A percentile compares a stretch with the other conserved stretches of the same genome.
Conservation (phyloP, 1,140 invertebrate species). For the Ruditapes philippinarum region DNA sequence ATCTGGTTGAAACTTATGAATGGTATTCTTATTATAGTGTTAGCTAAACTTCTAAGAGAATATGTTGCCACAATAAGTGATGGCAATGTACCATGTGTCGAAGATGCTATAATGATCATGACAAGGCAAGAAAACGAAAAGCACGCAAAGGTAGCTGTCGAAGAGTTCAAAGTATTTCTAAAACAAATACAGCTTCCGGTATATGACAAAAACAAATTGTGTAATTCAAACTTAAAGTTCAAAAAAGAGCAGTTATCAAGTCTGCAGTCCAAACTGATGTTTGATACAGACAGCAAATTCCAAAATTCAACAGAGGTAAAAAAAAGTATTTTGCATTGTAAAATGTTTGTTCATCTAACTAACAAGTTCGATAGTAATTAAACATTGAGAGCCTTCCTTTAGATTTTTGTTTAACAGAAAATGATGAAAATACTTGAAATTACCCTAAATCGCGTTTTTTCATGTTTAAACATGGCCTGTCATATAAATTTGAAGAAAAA, state of each 20-base stretch:
- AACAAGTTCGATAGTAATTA: too few relatives aligned
- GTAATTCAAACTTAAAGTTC: not conserved
- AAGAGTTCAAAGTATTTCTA: not conserved
- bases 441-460: too few relatives aligned
- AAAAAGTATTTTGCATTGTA: not conserved
- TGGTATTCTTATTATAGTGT: not conserved
- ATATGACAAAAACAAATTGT: not conserved
- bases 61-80: not conserved
- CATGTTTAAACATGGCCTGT: too few relatives aligned
- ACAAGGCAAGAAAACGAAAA: not conserved
- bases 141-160: not conserved
- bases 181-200: not conserved
- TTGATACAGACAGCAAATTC: not conserved
- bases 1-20: too few relatives aligned
- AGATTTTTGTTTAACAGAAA: too few relatives aligned
- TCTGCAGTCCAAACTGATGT: not conserved
- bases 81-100: not conserved
- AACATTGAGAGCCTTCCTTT: too few relatives aligned
- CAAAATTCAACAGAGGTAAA: not conserved
- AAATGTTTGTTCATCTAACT: too few relatives aligned
- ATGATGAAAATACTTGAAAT: too few relatives aligned
- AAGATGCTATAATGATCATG: not conserved
- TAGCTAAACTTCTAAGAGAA: not conserved
- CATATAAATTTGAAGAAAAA: too few relatives aligned
- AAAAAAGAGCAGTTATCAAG: not conserved